phyloP scores from a whole-genome alignment of 2,888 invertebrate genomes.

The Pristionchus exspectatus region DNA sequence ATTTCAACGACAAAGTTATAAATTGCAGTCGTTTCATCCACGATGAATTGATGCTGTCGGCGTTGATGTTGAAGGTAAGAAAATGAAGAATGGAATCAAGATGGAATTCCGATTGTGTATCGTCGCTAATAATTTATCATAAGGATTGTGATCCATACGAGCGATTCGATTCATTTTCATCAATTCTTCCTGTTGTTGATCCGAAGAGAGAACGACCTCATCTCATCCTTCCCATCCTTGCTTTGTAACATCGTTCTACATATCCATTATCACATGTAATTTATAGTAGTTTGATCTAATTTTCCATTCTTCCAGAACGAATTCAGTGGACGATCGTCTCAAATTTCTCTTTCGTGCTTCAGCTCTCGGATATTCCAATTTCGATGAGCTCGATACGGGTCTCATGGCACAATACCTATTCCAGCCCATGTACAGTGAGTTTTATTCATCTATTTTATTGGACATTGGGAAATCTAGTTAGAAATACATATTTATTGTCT shows the following conservation, averaged over 20 bases:
- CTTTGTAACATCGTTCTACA: not conserved
- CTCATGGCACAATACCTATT: constrained; percentile 12
- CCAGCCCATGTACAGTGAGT: constrained; percentile 47
- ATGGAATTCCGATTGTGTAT: not conserved
- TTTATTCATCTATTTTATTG: not conserved
- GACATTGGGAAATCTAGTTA: not conserved
- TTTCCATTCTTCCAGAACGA: not conserved
- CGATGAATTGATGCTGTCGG: constrained; percentile 16
- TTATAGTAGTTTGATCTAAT: too few species aligned
- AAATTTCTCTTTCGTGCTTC: constrained; percentile 43
- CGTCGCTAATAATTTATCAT: not conserved
- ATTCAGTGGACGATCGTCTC: constrained; percentile 42
- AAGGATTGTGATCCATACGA: constrained; percentile 2
- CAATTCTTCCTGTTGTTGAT: constrained; percentile 26
- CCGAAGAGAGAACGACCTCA: constrained; percentile 42
- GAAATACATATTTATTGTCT: not conserved
- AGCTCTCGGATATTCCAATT: constrained; percentile 42
- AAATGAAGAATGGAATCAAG: not conserved
- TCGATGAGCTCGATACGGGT: constrained; percentile 5
- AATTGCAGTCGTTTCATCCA: constrained; percentile 34
- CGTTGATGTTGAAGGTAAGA: constrained; percentile 16
- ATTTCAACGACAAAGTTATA: not conserved
- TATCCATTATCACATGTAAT: not conserved
- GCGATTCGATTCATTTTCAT: constrained; percentile 4
- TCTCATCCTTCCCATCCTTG: constrained; percentile 47